A percentile compares a stretch with the other conserved stretches of the same genome.
Evolutionary conservation across 2,888 invertebrate species (phyloP).

Genomic region (Drosophila gaucha): DNA sequence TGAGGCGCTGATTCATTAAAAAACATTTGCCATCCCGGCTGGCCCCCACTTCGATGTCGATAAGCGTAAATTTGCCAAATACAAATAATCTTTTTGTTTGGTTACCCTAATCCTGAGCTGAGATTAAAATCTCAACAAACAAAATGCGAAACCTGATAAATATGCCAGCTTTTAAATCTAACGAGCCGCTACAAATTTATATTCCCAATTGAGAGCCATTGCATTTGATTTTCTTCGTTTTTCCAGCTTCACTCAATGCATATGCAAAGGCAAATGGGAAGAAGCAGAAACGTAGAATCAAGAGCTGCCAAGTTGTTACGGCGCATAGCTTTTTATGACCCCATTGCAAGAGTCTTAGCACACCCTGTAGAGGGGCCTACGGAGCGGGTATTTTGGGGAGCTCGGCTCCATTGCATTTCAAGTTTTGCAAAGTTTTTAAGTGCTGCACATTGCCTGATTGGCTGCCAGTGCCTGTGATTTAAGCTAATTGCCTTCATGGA

Average conservation of each 20-base stretch:
- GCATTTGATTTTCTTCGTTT: background rate
- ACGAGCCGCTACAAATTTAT: conserved; percentile 25
- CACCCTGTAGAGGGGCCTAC: background rate
- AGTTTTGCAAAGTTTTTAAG: conserved; percentile 70
- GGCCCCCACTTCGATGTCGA: conserved; percentile 35
- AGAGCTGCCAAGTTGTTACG: conserved; percentile 63
- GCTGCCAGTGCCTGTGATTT: conserved; percentile 62
- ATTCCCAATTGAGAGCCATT: conserved; percentile 5
- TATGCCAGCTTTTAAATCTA: conserved; percentile 32
- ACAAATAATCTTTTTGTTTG: conserved; percentile 59
- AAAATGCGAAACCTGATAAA: conserved; percentile 56
- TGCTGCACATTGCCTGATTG: conserved; percentile 71
- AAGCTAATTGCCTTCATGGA: conserved; percentile 63
- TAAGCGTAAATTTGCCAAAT: conserved; percentile 79
- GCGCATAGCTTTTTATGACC: conserved; percentile 59
- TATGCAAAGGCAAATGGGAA: conserved; percentile 20
- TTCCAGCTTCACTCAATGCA: conserved; percentile 11
- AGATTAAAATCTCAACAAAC: conserved; percentile 65
- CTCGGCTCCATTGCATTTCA: conserved; percentile 47
- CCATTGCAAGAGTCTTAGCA: conserved; percentile 40
- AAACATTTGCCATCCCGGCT: conserved; percentile 31
- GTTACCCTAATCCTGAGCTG: conserved; percentile 44
- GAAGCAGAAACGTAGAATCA: conserved; percentile 5
- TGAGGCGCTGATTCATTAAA: conserved; percentile 55
- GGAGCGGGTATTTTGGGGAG: background rate